phyloP scores from a whole-genome alignment of 2,888 invertebrate genomes.

The Zygothrica quintamaculata region DNA sequence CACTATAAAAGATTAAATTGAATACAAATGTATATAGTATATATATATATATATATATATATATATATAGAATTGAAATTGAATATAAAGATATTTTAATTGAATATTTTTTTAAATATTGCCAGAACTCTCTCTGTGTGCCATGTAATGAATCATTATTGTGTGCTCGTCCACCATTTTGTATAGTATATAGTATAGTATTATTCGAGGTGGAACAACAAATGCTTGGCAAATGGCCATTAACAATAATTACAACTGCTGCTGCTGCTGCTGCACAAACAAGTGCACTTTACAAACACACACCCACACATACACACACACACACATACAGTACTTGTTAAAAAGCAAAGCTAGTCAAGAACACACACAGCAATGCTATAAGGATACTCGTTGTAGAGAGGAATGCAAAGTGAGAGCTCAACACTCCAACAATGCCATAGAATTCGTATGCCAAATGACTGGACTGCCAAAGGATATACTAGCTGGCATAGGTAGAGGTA shows the following conservation, averaged over 20 bases:
- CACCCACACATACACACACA: conserved; percentile 16
- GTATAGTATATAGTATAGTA: conserved; percentile 39
- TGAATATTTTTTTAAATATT: no score
- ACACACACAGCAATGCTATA: conserved; percentile 29
- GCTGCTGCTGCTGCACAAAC: conserved; percentile 69
- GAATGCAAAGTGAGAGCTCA: conserved; percentile 25
- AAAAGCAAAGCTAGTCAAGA: conserved; percentile 56
- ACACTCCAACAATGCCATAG: conserved; percentile 55
- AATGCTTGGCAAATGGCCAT: conserved; percentile 68
- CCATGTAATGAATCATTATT: conserved; percentile 46
- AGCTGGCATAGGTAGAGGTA: no score
- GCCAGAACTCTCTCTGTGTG: neutral
- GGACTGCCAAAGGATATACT: conserved; percentile 33
- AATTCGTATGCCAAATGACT: conserved; percentile 56
- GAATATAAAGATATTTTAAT: neutral
- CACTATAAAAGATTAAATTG: conserved; percentile 62
- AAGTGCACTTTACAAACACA: conserved; percentile 59
- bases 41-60: no score
- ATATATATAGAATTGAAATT: no score
- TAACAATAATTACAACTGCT: conserved; percentile 80
- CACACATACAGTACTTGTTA: conserved; percentile 25
- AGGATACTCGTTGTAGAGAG: conserved; percentile 33
- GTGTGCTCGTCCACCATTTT: conserved; percentile 38
- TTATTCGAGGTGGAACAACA: conserved; percentile 44
- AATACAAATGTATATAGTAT: no score